Evolutionary conservation across 2,888 invertebrate species (phyloP).

Genomic region (Himalopsyche anomala): DNA sequence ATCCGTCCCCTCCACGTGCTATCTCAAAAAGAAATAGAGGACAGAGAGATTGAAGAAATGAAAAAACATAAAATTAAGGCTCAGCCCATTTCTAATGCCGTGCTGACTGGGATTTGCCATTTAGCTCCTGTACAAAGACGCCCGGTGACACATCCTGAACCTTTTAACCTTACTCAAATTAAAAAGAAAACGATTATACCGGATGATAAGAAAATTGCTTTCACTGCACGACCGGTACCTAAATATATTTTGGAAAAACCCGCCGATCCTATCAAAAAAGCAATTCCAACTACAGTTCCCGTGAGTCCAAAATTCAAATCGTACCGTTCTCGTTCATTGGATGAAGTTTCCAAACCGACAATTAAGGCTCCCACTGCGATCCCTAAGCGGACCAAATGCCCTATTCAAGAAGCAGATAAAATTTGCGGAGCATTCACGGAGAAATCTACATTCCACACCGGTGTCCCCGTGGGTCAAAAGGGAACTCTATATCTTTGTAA

Average conservation of each 20-base stretch:
- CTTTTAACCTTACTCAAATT: constrained; percentile 80
- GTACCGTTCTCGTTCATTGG: constrained; percentile 58
- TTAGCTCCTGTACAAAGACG: constrained; percentile 77
- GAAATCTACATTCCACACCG: constrained; percentile 56
- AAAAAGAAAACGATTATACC: constrained; percentile 71
- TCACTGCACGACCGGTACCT: constrained; percentile 81
- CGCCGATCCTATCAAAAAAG: constrained; percentile 70
- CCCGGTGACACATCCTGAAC: constrained; percentile 78
- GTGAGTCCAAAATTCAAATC: constrained; percentile 70
- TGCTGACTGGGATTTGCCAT: constrained; percentile 74
- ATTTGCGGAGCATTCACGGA: constrained; percentile 49
- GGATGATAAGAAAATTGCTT: constrained; percentile 69
- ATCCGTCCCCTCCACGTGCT: constrained; percentile 75
- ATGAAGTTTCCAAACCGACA: constrained; percentile 47
- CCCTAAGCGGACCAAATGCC: constrained; percentile 43
- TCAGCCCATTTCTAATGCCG: constrained; percentile 79
- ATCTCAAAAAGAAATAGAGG: constrained; percentile 80
- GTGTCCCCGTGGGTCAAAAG: constrained; percentile 60
- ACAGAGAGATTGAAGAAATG: constrained; percentile 80
- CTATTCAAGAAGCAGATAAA: constrained; percentile 55
- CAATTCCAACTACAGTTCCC: constrained; percentile 69
- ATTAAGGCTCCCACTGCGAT: not conserved
- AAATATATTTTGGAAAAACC: constrained; percentile 75
- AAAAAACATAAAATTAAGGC: constrained; percentile 83
- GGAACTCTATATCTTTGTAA: constrained; percentile 61